A percentile compares a stretch with the other conserved stretches of the same genome.
Conservation (phyloP, 2,113 vertebrate species). For the Hassar affinis region DNA sequence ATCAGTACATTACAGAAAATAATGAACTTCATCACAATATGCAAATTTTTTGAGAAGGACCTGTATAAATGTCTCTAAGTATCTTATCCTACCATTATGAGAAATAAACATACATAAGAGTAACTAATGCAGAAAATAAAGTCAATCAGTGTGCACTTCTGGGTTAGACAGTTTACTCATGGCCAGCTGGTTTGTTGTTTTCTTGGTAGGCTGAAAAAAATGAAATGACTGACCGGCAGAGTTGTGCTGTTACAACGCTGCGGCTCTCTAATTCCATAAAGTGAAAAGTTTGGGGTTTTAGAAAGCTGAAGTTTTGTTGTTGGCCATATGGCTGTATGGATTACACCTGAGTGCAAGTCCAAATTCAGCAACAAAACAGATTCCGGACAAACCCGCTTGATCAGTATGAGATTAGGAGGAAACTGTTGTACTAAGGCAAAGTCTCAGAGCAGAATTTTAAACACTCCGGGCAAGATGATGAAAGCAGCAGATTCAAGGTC, state of each 20-base stretch:
- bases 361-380: slow-evolving; percentile 45
- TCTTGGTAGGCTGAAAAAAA: slow-evolving; percentile 8
- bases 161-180: background rate
- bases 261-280: slow-evolving; percentile 9
- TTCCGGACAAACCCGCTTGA: slow-evolving; percentile 27
- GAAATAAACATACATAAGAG: background rate
- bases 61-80: slow-evolving; percentile 17
- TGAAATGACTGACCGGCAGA: slow-evolving; percentile 9
- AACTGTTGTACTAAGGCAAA: background rate
- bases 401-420: slow-evolving; percentile 45
- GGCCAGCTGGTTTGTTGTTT: slow-evolving; percentile 1
- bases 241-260: slow-evolving; percentile 12
- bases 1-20: no score
- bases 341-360: slow-evolving; percentile 22
- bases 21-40: no score
- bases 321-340: slow-evolving; percentile 29
- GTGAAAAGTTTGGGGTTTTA: slow-evolving; percentile 1
- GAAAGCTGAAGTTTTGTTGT: slow-evolving; percentile 16
- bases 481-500: background rate
- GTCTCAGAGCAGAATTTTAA: slow-evolving; percentile 29
- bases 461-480: background rate
- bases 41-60: no score
- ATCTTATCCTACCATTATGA: slow-evolving; percentile 21
- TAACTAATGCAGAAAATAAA: slow-evolving; percentile 16
- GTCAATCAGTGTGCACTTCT: slow-evolving; percentile 19